Base-by-base conservation (phyloP, 2,797 vertebrate genomes). In the Spinibarbus caldwelli region DNA sequence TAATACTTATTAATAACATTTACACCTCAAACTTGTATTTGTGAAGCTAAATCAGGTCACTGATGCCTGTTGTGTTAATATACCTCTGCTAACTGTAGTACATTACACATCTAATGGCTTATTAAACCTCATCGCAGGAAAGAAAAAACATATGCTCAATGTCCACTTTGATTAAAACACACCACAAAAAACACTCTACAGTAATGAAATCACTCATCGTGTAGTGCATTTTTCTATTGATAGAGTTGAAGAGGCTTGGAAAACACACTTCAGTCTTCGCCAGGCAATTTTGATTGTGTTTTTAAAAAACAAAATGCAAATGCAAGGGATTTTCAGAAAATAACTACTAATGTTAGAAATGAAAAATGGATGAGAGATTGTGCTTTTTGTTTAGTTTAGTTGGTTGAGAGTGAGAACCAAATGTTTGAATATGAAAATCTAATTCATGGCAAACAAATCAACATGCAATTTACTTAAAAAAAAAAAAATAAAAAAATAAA, bases 231-330 rank as follows among this genome's bases (percentile, higher is more conserved):
- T 91, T 91, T 89, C 86, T 86, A 87, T 86, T 90, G 92, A 94
- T 90, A 86, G 89, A 89, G 87, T 89, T 92, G 92, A 94, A 95
- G 93, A 94, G 94, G 91, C 92, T 54, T 88, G 93, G 88, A 94
- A 95, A 95, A 95, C 93, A 94, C 90, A 94, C 94, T 95, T 94
- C 91, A 95, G 91, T 90, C 92, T 89, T 89, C 86, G 92, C 90
- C 87, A 92, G 93, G 92, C 92, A 84, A 93, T 93, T 92, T 91
- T 93, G 92, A 94, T 93, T 93, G 82, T 94, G 91, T 92, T 92
- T 91, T 94, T 92, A 91, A 90, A 94, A 90, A 92, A 91, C 92
- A 93, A 93, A 92, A 95, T 94, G 94, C 92, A 94, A 94, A 94
- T 94, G 88, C 89, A 92, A 92, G 88, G 89, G 92, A 88, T 85